Base-by-base conservation (phyloP, 2,797 vertebrate species). In the Anolis apletophallus region DNA sequence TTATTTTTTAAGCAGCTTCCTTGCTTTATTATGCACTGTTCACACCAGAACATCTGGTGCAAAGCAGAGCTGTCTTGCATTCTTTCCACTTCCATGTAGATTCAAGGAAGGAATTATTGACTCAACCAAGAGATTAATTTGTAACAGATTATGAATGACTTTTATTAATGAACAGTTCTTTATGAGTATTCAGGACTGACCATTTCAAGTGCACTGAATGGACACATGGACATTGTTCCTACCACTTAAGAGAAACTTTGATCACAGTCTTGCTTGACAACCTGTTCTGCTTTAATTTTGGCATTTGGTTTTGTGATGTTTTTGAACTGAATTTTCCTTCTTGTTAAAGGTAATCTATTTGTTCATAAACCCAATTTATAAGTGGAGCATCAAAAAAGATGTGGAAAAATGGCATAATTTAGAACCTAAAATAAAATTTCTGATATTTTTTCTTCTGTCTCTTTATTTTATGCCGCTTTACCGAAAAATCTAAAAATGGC, bases 311-410 rank as follows among this genome's bases (percentile, higher is more conserved):
- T 93, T 86, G 89, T 86, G 86, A 59, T 78, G 84, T 69, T 86
- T 87, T 89, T 84, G 83, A 87, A 90, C 85, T 85, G 80, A 90
- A 68, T 85, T 85, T 89, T 91, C 83, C 23, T 88, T 91, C 80
- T 23, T 54, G 13, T 40, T 64, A 7, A 32, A 17, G 76, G 50
- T 16, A 90, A 50, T 71, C 84, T 79, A 26, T 17, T 26, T 81
- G 87, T 85, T 55, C 74, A 10, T 34, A 84, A 88, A n/a, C 46
- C 76, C 89, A 46, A 46, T 69, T 73, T 46, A 23, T 64, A 76
- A 69, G 91, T 81, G 72, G 77, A 19, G 79, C 86, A 73, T 19
- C 46, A 69, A 77, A 23, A 52, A 81, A 69, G 85, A 59, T 88
- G 72, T 61, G 46, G 83, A 34, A 0, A 13, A 46, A 10, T 64